A percentile compares a stretch with the other conserved stretches of the same genome.
Conservation (phyloP, 2,797 vertebrate genomes). For the Pangasius sanitwongsei region DNA sequence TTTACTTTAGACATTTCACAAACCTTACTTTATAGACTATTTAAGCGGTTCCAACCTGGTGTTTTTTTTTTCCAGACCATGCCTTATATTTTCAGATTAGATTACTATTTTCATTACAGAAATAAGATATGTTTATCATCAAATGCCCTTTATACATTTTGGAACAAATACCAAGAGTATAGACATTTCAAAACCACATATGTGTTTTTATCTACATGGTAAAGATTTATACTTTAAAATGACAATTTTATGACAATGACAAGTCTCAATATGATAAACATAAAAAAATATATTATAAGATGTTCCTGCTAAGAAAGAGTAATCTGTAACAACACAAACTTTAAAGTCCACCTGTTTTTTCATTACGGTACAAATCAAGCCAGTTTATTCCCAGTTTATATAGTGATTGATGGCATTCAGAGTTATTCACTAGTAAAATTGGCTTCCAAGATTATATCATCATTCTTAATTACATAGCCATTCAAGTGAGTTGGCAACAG, state of each 20-base stretch:
- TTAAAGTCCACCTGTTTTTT: conserved; percentile 33
- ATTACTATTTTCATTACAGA: not conserved
- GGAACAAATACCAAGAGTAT: not conserved
- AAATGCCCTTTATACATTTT: not conserved
- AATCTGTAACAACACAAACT: conserved; percentile 26
- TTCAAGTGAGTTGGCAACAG: conserved; percentile 80
- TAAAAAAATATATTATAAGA: not conserved
- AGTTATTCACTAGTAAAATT: conserved; percentile 67
- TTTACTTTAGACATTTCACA: not conserved
- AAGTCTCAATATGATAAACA: not conserved
- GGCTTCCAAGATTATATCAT: conserved; percentile 83
- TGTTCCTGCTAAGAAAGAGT: not conserved
- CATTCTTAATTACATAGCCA: conserved; percentile 85
- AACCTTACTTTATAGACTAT: not conserved
- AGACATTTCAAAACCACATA: not conserved
- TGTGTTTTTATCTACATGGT: not conserved
- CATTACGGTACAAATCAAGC: conserved; percentile 31
- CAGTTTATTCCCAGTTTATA: conserved; percentile 45
- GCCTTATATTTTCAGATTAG: not conserved
- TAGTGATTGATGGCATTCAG: conserved; percentile 58
- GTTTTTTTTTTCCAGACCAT: not conserved
- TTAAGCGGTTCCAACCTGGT: not conserved
- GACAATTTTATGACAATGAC: no score
- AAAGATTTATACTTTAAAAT: not conserved
- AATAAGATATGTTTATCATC: not conserved